Percentiles rank a stretch among this genome's conserved stretches.
These are phyloP conservation scores for Pseudorasbora parva DNA, from an alignment of 2,113 vertebrate species.

Conservation along the genomic window DNA sequence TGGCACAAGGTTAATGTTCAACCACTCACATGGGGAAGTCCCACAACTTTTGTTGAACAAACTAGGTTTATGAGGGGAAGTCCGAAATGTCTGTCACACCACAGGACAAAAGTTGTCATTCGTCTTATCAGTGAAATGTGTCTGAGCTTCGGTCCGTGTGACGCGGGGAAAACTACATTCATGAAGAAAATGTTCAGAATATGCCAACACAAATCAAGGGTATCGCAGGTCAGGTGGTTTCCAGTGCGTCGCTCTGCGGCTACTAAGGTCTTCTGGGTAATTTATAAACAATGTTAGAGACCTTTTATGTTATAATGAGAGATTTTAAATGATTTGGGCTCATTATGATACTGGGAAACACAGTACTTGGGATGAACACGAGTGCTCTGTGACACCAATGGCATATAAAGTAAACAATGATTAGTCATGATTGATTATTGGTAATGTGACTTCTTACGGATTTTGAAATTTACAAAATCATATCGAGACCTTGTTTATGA, in stretches of 20 bases:
- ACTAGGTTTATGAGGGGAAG: slow-evolving; percentile 3
- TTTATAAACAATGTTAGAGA: too few species aligned
- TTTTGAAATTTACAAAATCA: too few species aligned
- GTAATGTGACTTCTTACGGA: too few species aligned
- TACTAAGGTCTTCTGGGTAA: not conserved
- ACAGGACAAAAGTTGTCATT: not conserved
- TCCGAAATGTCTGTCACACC: not conserved
- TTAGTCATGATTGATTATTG: too few species aligned
- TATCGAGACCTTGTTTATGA: too few species aligned
- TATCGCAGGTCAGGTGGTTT: not conserved
- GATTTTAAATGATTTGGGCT: too few species aligned
- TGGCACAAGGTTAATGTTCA: not conserved
- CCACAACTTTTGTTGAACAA: not conserved
- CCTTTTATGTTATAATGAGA: too few species aligned
- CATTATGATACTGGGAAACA: too few species aligned
- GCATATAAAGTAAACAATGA: too few species aligned
- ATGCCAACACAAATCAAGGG: not conserved
- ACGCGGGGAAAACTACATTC: not conserved
- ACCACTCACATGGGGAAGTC: not conserved
- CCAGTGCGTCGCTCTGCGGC: not conserved
- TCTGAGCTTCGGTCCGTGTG: not conserved
- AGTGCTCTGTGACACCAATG: too few species aligned
- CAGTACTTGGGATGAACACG: too few species aligned
- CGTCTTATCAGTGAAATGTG: not conserved
- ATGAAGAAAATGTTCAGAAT: not conserved